These are phyloP conservation scores for Alentia gelatinosa DNA, from an alignment of 2,888 invertebrate genomes.

Conservation along the genomic window DNA sequence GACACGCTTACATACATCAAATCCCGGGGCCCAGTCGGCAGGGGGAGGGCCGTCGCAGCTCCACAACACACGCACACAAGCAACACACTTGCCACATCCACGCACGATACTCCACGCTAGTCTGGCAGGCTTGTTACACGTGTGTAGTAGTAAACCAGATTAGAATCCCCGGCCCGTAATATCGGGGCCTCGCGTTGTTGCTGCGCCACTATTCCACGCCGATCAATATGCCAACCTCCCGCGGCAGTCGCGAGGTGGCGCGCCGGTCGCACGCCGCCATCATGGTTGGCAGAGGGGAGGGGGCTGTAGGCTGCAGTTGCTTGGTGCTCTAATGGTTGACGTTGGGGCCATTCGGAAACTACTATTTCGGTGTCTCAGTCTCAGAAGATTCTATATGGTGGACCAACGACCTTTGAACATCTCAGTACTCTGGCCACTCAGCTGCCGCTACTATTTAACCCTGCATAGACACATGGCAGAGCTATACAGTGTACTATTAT, in stretches of 20 bases:
- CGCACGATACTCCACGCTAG: neutral
- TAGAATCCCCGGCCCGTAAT: conserved; percentile 40
- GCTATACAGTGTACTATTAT: no score
- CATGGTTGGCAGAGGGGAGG: conserved; percentile 7
- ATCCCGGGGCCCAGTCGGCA: neutral
- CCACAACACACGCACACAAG: neutral
- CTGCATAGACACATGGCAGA: no score
- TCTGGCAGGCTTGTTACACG: neutral
- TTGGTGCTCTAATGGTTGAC: conserved; percentile 42
- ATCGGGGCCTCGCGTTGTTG: conserved; percentile 12
- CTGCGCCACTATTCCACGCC: neutral
- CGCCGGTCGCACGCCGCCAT: neutral
- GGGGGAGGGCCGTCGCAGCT: neutral
- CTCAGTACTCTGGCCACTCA: neutral
- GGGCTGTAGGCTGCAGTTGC: neutral
- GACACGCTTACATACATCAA: conserved; percentile 44
- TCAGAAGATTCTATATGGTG: neutral
- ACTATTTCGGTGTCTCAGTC: neutral
- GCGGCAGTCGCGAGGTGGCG: conserved; percentile 8
- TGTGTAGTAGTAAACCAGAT: conserved; percentile 28
- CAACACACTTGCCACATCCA: neutral
- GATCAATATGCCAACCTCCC: conserved; percentile 36
- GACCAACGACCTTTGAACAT: neutral
- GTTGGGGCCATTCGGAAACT: conserved; percentile 14
- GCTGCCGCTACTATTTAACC: neutral